Conservation (phyloP, 2,888 invertebrate genomes). For the Drosophila diplacantha region DNA sequence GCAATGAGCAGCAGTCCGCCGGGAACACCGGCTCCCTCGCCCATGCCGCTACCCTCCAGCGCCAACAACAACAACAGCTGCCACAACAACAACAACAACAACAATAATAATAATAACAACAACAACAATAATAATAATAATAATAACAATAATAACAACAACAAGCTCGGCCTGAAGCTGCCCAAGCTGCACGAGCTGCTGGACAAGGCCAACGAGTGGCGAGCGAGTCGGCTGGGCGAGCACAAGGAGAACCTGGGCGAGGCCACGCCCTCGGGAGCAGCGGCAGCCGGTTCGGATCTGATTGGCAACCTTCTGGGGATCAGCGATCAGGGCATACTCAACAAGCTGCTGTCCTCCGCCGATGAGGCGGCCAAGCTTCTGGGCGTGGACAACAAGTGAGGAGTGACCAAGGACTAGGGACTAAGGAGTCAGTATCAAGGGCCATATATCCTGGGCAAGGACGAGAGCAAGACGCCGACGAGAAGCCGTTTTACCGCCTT, state of each 20-base stretch:
- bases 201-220: conserved; percentile 75
- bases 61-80: conserved; percentile 41
- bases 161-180: conserved; percentile 57
- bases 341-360: conserved; percentile 88
- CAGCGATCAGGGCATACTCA: conserved; percentile 89
- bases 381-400: conserved; percentile 84
- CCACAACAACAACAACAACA: conserved; percentile 34
- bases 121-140: conserved; percentile 8
- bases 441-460: conserved; percentile 3
- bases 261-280: conserved; percentile 29
- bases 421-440: background rate
- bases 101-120: conserved; percentile 25
- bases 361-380: conserved; percentile 92
- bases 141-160: conserved; percentile 26
- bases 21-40: conserved; percentile 51
- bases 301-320: conserved; percentile 94
- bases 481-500: conserved; percentile 46
- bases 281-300: conserved; percentile 80
- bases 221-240: conserved; percentile 68
- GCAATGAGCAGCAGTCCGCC: conserved; percentile 53
- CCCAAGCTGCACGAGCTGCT: conserved; percentile 76
- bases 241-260: conserved; percentile 75
- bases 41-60: conserved; percentile 20
- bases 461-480: background rate
- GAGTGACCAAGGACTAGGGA: background rate